A percentile compares a stretch with the other conserved stretches of the same genome.
phyloP scores from a whole-genome alignment of 2,113 vertebrate species.

The Ammospiza nelsoni region DNA sequence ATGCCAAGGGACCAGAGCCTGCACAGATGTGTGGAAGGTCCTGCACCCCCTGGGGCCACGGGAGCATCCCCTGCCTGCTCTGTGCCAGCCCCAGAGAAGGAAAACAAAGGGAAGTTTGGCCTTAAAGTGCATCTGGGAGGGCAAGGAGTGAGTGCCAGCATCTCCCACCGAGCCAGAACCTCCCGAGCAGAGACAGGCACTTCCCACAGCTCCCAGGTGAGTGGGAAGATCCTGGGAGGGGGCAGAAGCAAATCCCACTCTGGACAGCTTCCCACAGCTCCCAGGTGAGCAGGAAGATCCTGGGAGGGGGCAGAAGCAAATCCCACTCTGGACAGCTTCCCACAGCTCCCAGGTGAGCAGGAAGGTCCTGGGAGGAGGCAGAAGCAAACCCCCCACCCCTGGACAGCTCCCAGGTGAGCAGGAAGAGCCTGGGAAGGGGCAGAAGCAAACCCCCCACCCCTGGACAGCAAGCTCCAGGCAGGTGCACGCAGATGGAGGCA shows the following conservation, averaged over 20 bases:
- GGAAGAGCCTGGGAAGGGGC: too few species aligned
- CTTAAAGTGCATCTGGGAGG: constrained; percentile 32
- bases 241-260: too few species aligned
- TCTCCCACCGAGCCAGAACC: background rate
- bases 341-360: too few species aligned
- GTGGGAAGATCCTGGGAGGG: background rate
- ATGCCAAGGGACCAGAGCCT: background rate
- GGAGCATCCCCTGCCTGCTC: constrained; percentile 6
- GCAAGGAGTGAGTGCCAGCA: background rate
- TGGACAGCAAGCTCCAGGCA: background rate
- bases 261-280: background rate
- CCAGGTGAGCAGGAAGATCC: background rate
- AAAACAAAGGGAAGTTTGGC: background rate
- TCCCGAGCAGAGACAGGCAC: background rate
- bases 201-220: background rate
- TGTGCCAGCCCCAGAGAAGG: background rate
- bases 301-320: too few species aligned
- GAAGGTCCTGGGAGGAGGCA: too few species aligned
- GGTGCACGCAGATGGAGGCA: background rate
- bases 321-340: too few species aligned
- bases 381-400: too few species aligned
- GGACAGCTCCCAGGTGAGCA: background rate
- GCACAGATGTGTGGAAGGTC: background rate
- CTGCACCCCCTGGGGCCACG: background rate
- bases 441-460: too few species aligned